Evolutionary conservation across 2,888 invertebrate genomes (phyloP), one percentile per base, ranked within the genome.

Genomic region (Eristalinus aeneus): DNA sequence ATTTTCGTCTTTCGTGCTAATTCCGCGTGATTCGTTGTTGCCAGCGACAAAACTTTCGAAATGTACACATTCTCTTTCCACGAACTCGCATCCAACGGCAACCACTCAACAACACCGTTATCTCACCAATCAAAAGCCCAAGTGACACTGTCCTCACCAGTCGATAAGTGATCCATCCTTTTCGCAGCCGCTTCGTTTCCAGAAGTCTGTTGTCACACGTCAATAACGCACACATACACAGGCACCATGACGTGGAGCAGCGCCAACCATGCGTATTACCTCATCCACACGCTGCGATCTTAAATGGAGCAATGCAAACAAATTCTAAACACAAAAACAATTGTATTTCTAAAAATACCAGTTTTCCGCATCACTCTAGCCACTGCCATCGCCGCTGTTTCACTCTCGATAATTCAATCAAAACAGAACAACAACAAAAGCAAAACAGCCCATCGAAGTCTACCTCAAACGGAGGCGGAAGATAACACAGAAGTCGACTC

Each of bases 311-410:
- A 46, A 27, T 27, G 27, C 6, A n/a, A 6, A 46, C 1, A n/a
- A 22, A 22, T 46, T 65, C 64, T 11, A 23, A 39, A 39, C 22
- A n/a, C n/a, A 39, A n/a, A 23, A n/a, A 64, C 27, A 65, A 65
- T 65, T 46, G 65, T 46, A 65, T 27, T 53, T 65, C 65, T 46
- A 65, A 65, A 65, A 65, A 65, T 65, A 65, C 9, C 32, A 4
- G n/a, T 8, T 8, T 39, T 46, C 6, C 46, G 46, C 16, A 31
- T 65, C 27, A 11, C 12, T 46, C 20, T 27, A 3, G 27, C 27
- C 27, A 27, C 27, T 27, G 27, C 27, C 27, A 27, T 5, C 27
- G 27, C 27, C 11, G 16, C 64, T 20, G 46, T 23, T 64, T 5
- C 23, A n/a, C 27, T 27, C 27, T 27, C 46, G 46, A 46, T 16